These are phyloP conservation scores for Conops quadrifasciatus DNA, from an alignment of 2,888 invertebrate genomes.

Conservation along the genomic window DNA sequence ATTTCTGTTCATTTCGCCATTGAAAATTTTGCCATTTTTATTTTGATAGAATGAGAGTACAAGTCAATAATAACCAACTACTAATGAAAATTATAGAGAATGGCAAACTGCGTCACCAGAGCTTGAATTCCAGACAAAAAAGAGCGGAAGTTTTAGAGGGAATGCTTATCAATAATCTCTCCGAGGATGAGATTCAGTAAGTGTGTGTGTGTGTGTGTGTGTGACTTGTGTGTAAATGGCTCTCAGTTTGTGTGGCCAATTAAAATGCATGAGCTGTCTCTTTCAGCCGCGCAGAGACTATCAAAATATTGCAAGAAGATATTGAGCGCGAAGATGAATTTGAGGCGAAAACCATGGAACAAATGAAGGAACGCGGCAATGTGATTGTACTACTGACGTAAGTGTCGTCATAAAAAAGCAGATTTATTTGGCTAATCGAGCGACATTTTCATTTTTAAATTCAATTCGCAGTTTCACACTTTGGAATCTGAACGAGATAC, in stretches of 20 bases:
- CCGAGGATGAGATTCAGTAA: conserved; percentile 60
- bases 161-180: conserved; percentile 57
- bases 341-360: conserved; percentile 44
- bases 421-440: no score
- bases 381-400: conserved; percentile 58
- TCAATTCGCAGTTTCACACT: conserved; percentile 49
- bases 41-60: conserved; percentile 56
- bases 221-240: no score
- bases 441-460: background rate
- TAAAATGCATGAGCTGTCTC: background rate
- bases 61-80: conserved; percentile 57
- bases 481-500: conserved; percentile 58
- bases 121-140: conserved; percentile 53
- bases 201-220: conserved; percentile 5
- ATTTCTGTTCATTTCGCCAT: conserved; percentile 57
- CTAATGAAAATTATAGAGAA: conserved; percentile 55
- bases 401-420: background rate
- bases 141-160: conserved; percentile 54
- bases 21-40: background rate
- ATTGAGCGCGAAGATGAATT: conserved; percentile 44
- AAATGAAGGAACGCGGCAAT: conserved; percentile 55
- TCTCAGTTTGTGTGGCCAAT: no score
- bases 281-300: conserved; percentile 53
- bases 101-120: conserved; percentile 53
- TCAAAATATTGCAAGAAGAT: conserved; percentile 50